A percentile compares a stretch with the other conserved stretches of the same genome.
These are phyloP conservation scores for Larimichthys polyactis DNA, from an alignment of 2,113 vertebrate species.

Conservation along the genomic window DNA sequence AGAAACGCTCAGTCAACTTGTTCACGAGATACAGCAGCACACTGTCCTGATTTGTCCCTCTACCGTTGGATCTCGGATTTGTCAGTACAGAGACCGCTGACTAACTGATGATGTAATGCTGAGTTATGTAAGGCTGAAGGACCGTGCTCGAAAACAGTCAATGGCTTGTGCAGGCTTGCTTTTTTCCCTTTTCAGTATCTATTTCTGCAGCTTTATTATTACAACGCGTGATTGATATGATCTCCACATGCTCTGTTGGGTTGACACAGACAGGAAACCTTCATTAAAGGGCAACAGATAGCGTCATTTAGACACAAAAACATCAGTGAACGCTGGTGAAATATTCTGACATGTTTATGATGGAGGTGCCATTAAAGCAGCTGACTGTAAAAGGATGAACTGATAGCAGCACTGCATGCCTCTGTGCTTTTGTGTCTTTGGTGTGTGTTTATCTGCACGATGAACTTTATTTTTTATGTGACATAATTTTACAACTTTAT, in stretches of 20 bases:
- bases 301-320: not conserved
- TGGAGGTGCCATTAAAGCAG: not conserved
- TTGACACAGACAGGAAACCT: too few relatives aligned
- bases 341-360: not conserved
- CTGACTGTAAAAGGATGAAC: not conserved
- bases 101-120: slow-evolving; percentile 62
- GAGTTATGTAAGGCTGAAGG: slow-evolving; percentile 58
- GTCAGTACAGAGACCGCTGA: slow-evolving; percentile 27
- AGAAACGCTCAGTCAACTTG: not conserved
- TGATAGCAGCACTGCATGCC: not conserved
- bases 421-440: not conserved
- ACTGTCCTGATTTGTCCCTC: not conserved
- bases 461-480: not conserved
- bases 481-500: not conserved
- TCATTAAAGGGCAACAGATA: not conserved
- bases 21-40: slow-evolving; percentile 5
- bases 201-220: not conserved
- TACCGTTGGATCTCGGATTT: slow-evolving; percentile 9
- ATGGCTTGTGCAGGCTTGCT: not conserved
- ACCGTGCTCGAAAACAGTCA: slow-evolving; percentile 16
- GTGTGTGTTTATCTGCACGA: not conserved
- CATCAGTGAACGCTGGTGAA: not conserved
- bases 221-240: not conserved
- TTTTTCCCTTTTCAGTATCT: slow-evolving; percentile 3
- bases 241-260: not conserved